These are phyloP conservation scores for Xerus rutilus DNA, from an alignment of 2,797 vertebrate genomes.

Conservation along the genomic window DNA sequence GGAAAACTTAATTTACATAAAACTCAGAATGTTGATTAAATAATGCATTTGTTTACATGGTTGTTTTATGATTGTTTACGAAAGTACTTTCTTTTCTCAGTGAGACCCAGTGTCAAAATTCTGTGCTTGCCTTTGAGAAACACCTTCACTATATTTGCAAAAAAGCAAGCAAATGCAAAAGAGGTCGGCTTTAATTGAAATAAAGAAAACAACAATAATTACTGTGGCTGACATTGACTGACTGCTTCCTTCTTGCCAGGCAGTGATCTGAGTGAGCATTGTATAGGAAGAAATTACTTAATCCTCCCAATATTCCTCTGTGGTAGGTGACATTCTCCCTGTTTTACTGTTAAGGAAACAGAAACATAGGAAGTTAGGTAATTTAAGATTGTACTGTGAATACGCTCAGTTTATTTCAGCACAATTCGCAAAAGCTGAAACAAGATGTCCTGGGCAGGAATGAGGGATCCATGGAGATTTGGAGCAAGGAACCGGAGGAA, in stretches of 20 bases:
- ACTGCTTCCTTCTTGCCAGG: background rate
- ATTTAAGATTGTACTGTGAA: background rate
- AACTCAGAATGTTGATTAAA: conserved; percentile 19
- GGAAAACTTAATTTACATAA: conserved; percentile 46
- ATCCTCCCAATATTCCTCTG: background rate
- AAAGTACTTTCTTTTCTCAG: background rate
- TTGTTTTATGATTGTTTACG: background rate
- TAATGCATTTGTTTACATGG: background rate
- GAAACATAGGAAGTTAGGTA: background rate
- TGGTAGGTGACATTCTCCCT: background rate
- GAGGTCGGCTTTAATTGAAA: background rate
- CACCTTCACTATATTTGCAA: background rate
- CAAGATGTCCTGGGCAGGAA: background rate
- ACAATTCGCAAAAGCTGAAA: background rate
- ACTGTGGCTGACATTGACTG: background rate
- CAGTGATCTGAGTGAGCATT: background rate
- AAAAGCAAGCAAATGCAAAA: background rate
- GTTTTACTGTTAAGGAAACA: background rate
- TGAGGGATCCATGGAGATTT: background rate
- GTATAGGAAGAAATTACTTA: background rate
- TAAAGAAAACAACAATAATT: background rate
- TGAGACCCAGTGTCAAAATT: background rate
- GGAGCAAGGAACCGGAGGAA: background rate
- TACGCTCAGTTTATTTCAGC: background rate
- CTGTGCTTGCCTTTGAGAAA: background rate